Base-by-base conservation (phyloP, 2,888 invertebrate species). In the Ichneumoninae sp. region DNA sequence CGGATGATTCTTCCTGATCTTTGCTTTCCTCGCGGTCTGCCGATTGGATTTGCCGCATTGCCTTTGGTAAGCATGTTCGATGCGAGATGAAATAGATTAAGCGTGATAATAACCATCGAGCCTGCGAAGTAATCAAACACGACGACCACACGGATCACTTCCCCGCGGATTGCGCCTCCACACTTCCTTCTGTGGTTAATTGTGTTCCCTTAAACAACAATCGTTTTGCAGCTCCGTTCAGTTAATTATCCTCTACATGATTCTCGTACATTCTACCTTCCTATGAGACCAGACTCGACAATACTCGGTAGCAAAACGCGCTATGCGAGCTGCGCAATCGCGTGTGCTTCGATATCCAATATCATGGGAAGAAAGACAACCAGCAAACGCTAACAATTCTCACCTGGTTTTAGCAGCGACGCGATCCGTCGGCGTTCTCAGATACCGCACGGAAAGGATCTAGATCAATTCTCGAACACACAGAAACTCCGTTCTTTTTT, bases 71-170 rank as follows among this genome's bases (percentile, higher is more conserved):
- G 66, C 65, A 77, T 83, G 82, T 72, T 76, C 44, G 22, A 36
- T 50, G 40, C 50, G 50, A 71, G 19, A 65, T 13, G 40, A 72
- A 76, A 74, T 6, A 40, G 69, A 44, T 22, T 10, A 54, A 6
- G 44, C 81, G 83, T 76, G 85, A 88, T 87, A 86, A 90, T 89
- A 86, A 62, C 50, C 68, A 72, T 76, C 66, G 33, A 76, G 71
- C 66, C 47, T 4, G 60, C 4, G 69, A 50, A 75, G 50, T 68
- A 52, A 80, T 80, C 71, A 68, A 78, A 74, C 52, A 62, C 47
- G 72, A 60, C 57, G 69, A 78, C 66, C 76, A 57, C 76, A 60
- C 36, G 26, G 30, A 72, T 74, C 40, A 22, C 57, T 47, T 10
- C 8, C 36, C 54, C n/a, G 16, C 22, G 13, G 10, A 40, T 13